Evolutionary conservation across 2,113 vertebrate species (phyloP).

Genomic region (Gallinago undulata): DNA sequence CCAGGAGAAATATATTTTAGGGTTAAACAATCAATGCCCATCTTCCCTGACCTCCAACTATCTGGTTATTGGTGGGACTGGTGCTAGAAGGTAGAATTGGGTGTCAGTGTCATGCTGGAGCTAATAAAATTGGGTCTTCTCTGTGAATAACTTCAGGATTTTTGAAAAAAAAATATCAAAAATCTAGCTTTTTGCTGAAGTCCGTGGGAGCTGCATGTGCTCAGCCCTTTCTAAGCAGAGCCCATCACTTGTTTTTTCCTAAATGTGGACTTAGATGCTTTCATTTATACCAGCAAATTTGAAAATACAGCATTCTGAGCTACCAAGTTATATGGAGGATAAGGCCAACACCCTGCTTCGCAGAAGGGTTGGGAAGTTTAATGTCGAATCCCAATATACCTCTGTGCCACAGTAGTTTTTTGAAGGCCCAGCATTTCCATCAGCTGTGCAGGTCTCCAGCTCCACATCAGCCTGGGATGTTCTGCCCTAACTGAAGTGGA

Average conservation of each 20-base stretch:
- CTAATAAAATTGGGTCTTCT: neutral
- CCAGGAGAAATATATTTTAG: neutral
- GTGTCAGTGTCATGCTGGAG: neutral
- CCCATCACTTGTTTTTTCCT: neutral
- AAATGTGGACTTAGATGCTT: neutral
- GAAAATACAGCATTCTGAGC: neutral
- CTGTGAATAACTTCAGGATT: neutral
- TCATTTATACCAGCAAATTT: neutral
- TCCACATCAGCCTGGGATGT: neutral
- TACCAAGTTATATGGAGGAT: neutral
- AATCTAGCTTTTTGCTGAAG: neutral
- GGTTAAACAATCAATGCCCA: neutral
- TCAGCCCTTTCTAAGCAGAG: neutral
- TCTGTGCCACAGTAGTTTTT: accelerated
- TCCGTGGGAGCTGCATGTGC: accelerated
- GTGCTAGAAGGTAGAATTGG: neutral
- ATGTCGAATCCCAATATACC: neutral
- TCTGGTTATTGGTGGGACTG: neutral
- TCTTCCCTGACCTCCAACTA: neutral
- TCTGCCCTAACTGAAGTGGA: neutral
- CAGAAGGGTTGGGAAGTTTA: neutral
- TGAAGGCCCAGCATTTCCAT: neutral
- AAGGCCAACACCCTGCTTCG: neutral
- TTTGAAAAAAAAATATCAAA: neutral
- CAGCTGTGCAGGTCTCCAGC: neutral